These are phyloP conservation scores for Hirtodrosophila histrioides DNA, from an alignment of 2,888 invertebrate genomes.

Conservation along the genomic window DNA sequence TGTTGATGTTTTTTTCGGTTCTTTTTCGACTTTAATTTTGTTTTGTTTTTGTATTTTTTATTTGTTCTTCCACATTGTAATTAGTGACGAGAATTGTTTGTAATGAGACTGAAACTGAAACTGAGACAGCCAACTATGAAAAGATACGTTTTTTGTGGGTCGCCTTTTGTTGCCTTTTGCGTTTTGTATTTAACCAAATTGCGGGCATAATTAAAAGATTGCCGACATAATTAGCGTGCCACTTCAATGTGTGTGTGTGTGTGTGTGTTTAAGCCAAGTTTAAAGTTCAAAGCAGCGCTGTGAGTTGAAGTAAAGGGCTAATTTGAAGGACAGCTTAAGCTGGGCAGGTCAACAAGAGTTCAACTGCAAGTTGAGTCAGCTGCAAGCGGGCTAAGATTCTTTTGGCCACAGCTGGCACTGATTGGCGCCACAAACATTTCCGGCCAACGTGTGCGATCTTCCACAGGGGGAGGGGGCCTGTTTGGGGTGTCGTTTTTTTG, in stretches of 20 bases:
- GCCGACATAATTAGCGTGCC: slow-evolving; percentile 65
- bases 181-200: slow-evolving; percentile 51
- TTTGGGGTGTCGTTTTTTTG: neutral
- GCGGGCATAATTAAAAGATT: slow-evolving; percentile 73
- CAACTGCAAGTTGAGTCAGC: slow-evolving; percentile 23
- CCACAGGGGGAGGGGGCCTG: neutral
- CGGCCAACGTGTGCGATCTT: slow-evolving; percentile 42
- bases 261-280: slow-evolving; percentile 25
- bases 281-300: slow-evolving; percentile 45
- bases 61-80: slow-evolving; percentile 74
- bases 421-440: slow-evolving; percentile 36
- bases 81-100: slow-evolving; percentile 77
- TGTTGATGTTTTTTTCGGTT: slow-evolving; percentile 63
- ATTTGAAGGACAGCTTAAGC: slow-evolving; percentile 43
- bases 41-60: slow-evolving; percentile 41
- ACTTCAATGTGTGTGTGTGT: slow-evolving; percentile 11
- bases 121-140: slow-evolving; percentile 34
- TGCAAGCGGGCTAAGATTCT: slow-evolving; percentile 7
- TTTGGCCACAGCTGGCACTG: slow-evolving; percentile 39
- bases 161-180: too few relatives aligned
- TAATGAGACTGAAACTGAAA: slow-evolving; percentile 64
- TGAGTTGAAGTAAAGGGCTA: slow-evolving; percentile 12
- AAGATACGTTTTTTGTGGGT: slow-evolving; percentile 43
- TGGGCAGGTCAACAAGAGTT: slow-evolving; percentile 1
- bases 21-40: neutral